phyloP scores from a whole-genome alignment of 1,140 invertebrate species.

The Heliconius hermathena region DNA sequence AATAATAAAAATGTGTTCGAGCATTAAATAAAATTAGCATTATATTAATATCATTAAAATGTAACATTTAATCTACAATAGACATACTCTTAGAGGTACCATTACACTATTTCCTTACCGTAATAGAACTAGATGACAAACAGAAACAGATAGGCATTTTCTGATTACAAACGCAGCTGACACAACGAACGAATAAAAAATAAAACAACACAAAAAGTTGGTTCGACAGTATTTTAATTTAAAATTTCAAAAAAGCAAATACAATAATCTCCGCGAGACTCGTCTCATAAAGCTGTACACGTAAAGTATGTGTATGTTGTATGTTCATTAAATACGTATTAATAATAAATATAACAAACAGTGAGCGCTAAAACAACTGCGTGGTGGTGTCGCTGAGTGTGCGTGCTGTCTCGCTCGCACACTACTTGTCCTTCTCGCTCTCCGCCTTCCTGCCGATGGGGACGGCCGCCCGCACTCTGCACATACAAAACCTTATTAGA shows the following conservation, averaged over 20 bases:
- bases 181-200: background rate
- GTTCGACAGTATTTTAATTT: constrained; percentile 80
- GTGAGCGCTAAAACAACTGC: constrained; percentile 48
- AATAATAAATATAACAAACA: constrained; percentile 78
- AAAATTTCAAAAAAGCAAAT: constrained; percentile 80
- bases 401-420: constrained; percentile 35
- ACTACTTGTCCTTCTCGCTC: constrained; percentile 92
- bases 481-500: constrained; percentile 51
- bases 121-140: too few relatives aligned
- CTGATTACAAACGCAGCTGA: background rate
- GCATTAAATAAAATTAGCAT: background rate
- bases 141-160: background rate
- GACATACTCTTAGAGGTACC: background rate
- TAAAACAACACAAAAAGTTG: constrained; percentile 24
- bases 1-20: background rate
- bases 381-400: constrained; percentile 1
- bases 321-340: constrained; percentile 60
- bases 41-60: background rate
- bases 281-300: constrained; percentile 81
- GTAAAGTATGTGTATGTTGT: constrained; percentile 62
- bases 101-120: too few relatives aligned
- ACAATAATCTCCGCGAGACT: constrained; percentile 79
- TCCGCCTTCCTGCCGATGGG: constrained; percentile 94
- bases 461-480: constrained; percentile 93
- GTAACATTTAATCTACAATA: background rate